phyloP scores from a whole-genome alignment of 2,113 vertebrate genomes.

The Hyperopisus bebe region DNA sequence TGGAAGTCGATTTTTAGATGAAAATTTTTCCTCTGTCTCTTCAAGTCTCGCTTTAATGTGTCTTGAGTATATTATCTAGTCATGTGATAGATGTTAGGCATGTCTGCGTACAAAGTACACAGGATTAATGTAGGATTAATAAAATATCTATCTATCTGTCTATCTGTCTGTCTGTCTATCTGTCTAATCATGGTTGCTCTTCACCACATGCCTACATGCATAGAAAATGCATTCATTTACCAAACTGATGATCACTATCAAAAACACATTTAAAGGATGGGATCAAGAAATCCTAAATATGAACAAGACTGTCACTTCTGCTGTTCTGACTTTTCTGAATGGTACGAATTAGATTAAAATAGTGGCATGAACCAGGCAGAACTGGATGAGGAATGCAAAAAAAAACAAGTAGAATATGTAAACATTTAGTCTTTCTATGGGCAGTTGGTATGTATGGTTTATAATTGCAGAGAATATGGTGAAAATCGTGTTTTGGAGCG shows the following conservation, averaged over 20 bases:
- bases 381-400: not conserved
- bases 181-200: not conserved
- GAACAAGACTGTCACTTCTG: not conserved
- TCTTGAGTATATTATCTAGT: not conserved
- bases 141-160: too few species aligned
- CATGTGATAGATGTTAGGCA: not conserved
- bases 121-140: too few species aligned
- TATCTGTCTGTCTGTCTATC: too few species aligned
- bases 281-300: not conserved
- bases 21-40: conserved; percentile 38
- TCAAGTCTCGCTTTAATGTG: conserved; percentile 15
- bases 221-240: not conserved
- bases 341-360: not conserved
- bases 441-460: conserved; percentile 18
- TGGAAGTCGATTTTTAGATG: conserved; percentile 39
- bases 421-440: conserved; percentile 15
- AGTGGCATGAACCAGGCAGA: not conserved
- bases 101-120: not conserved
- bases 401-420: not conserved
- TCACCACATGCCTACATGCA: not conserved
- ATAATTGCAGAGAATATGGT: not conserved
- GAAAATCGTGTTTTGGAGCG: not conserved
- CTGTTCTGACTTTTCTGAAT: not conserved
- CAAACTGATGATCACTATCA: not conserved
- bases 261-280: not conserved